Percentiles rank a stretch among this genome's conserved stretches.
Conservation (phyloP, 2,888 invertebrate species). For the Lasiommata megera region DNA sequence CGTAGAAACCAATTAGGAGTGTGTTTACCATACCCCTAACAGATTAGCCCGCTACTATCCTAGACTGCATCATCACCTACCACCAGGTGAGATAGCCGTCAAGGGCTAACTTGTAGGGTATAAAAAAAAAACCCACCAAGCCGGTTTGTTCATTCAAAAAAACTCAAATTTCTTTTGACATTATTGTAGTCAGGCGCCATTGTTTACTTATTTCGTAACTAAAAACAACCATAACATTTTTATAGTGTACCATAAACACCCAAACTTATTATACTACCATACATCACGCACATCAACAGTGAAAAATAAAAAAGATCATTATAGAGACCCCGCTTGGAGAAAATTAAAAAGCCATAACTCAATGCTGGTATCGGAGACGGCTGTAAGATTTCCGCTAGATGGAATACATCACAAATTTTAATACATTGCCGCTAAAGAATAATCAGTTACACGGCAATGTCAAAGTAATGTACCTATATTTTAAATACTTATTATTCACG, state of each 20-base stretch:
- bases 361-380: slow-evolving; percentile 13
- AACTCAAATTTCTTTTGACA: background rate
- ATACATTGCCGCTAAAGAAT: background rate
- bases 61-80: too few species aligned
- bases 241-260: slow-evolving; percentile 26
- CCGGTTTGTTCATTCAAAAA: too few species aligned
- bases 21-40: too few species aligned
- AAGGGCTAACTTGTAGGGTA: too few species aligned
- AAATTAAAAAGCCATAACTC: slow-evolving; percentile 74
- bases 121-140: too few species aligned
- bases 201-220: slow-evolving; percentile 17
- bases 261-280: slow-evolving; percentile 40
- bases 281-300: slow-evolving; percentile 54
- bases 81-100: too few species aligned
- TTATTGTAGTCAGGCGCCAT: slow-evolving; percentile 10
- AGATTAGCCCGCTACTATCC: too few species aligned
- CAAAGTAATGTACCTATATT: too few species aligned
- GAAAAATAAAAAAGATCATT: slow-evolving; percentile 61
- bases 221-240: slow-evolving; percentile 24
- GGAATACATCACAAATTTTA: background rate
- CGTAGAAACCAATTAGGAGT: too few species aligned
- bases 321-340: slow-evolving; percentile 56
- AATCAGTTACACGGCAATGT: slow-evolving; percentile 3
- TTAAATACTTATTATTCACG: too few species aligned
- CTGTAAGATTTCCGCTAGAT: slow-evolving; percentile 2